These are phyloP conservation scores for Catonia carolina DNA, from an alignment of 2,888 invertebrate genomes.

Conservation along the genomic window DNA sequence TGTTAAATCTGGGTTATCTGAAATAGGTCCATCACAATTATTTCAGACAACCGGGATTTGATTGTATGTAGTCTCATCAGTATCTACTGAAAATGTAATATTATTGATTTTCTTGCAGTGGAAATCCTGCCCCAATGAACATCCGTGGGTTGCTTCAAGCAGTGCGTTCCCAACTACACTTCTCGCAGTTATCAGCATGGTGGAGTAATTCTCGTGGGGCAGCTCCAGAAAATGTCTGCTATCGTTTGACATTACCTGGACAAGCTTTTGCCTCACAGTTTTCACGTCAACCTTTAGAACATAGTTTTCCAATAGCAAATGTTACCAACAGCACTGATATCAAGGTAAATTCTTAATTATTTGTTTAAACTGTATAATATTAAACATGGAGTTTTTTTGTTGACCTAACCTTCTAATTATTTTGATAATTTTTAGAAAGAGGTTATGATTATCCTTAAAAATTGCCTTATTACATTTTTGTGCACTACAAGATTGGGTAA, in stretches of 20 bases:
- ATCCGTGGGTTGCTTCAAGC: slow-evolving; percentile 79
- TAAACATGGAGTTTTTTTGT: not conserved
- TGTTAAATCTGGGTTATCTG: no score
- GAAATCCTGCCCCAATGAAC: slow-evolving; percentile 45
- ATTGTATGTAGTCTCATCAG: no score
- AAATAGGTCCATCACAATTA: no score
- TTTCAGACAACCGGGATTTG: no score
- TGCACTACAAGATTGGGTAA: no score
- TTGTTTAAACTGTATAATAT: not conserved
- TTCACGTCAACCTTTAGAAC: slow-evolving; percentile 50
- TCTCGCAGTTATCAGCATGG: slow-evolving; percentile 96
- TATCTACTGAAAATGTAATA: no score
- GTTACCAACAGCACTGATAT: slow-evolving; percentile 39
- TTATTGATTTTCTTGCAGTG: slow-evolving; percentile 43
- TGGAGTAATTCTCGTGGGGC: slow-evolving; percentile 46
- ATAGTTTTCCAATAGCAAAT: slow-evolving; percentile 65
- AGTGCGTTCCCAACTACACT: slow-evolving; percentile 89
- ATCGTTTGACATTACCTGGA: slow-evolving; percentile 61
- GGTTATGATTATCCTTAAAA: no score
- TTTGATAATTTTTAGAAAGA: not conserved
- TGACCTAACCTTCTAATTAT: not conserved
- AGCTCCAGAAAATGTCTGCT: slow-evolving; percentile 51
- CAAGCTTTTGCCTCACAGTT: slow-evolving; percentile 54
- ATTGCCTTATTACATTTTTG: no score
- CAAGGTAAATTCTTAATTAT: slow-evolving; percentile 24